Percentiles rank a stretch among this genome's conserved stretches.
Conservation (phyloP, 2,888 invertebrate species). For the Eupelmus urozonus region DNA sequence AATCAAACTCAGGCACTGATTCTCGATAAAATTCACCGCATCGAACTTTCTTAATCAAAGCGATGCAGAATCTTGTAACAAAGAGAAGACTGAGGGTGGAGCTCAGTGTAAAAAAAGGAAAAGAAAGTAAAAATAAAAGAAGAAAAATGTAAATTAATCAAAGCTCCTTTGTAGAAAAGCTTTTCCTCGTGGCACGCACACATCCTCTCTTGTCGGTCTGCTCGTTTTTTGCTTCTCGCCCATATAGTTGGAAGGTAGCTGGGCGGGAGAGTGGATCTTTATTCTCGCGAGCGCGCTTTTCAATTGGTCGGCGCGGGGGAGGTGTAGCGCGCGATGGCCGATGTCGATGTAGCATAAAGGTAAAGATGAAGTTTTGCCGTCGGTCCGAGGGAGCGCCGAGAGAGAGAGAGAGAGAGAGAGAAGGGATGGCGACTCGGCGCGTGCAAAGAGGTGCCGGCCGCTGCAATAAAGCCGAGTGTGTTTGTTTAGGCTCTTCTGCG, state of each 20-base stretch:
- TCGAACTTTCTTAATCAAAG: neutral
- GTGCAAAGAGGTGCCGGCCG: slow-evolving; percentile 63
- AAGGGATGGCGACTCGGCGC: neutral
- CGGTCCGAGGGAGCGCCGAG: slow-evolving; percentile 20
- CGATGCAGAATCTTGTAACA: neutral
- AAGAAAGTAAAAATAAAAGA: neutral
- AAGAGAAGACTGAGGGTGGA: too few species aligned
- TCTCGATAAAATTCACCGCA: neutral
- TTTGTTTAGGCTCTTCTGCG: slow-evolving; percentile 75
- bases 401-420: slow-evolving; percentile 4
- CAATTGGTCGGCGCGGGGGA: slow-evolving; percentile 54
- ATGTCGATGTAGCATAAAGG: slow-evolving; percentile 54
- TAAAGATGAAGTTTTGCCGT: slow-evolving; percentile 61
- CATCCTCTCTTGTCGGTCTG: neutral
- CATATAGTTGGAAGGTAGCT: neutral
- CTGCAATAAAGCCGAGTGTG: slow-evolving; percentile 75
- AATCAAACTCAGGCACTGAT: neutral
- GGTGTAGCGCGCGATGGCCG: slow-evolving; percentile 30
- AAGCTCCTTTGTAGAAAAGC: slow-evolving; percentile 52
- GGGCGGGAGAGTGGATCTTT: slow-evolving; percentile 51
- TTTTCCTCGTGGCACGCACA: neutral
- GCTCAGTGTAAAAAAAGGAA: neutral
- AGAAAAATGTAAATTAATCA: slow-evolving; percentile 53
- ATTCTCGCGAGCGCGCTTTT: slow-evolving; percentile 56
- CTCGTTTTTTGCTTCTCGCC: neutral